Conservation (phyloP, 2,888 invertebrate species). For the Sipha maydis region DNA sequence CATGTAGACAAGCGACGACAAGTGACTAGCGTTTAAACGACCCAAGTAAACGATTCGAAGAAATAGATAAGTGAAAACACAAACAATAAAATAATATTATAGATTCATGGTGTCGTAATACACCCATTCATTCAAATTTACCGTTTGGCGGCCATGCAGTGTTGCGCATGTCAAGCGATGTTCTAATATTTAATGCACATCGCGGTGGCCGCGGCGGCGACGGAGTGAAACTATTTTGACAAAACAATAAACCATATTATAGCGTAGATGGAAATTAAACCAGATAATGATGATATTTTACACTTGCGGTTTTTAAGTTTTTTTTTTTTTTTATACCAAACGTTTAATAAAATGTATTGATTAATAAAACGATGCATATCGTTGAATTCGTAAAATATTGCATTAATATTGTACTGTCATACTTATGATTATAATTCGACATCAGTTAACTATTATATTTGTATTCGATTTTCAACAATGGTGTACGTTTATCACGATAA, state of each 20-base stretch:
- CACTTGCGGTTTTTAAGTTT: too few relatives aligned
- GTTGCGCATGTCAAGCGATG: not conserved
- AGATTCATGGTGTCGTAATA: conserved; percentile 37
- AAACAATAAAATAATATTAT: conserved; percentile 8
- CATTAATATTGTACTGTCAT: too few relatives aligned
- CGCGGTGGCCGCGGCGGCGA: not conserved
- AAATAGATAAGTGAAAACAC: conserved; percentile 48
- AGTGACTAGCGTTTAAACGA: conserved; percentile 15
- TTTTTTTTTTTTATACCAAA: too few relatives aligned
- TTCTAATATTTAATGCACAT: conserved; percentile 2
- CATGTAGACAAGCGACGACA: not conserved
- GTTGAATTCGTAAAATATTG: too few relatives aligned
- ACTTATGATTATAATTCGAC: too few relatives aligned
- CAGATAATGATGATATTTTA: too few relatives aligned
- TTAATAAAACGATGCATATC: too few relatives aligned
- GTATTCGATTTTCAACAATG: too few relatives aligned
- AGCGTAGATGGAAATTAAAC: not conserved
- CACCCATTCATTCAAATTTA: conserved; percentile 13
- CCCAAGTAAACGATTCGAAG: conserved; percentile 14
- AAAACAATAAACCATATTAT: not conserved
- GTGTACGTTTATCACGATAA: too few relatives aligned
- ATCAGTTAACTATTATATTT: too few relatives aligned
- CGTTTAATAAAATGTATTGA: too few relatives aligned
- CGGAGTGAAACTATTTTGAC: conserved; percentile 27
- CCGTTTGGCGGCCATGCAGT: not conserved